Evolutionary conservation across 1,140 invertebrate genomes (phyloP).

Genomic region (Archegozetes longisetosus): DNA sequence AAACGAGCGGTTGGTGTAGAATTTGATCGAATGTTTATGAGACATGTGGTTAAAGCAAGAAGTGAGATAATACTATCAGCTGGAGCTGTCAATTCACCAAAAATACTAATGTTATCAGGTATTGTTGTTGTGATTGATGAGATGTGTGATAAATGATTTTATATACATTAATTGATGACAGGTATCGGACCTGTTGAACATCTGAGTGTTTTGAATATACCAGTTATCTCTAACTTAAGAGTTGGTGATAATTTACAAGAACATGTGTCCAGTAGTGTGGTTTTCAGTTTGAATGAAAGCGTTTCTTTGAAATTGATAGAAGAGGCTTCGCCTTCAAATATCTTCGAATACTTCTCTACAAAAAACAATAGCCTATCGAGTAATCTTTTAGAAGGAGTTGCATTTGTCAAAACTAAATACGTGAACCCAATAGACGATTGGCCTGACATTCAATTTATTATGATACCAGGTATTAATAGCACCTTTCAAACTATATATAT

Average conservation of each 20-base stretch:
- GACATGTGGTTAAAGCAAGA: conserved; percentile 72
- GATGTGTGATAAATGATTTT: neutral
- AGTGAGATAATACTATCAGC: conserved; percentile 57
- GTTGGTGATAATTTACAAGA: conserved; percentile 34
- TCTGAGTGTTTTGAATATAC: conserved; percentile 92
- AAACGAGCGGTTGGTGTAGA: conserved; percentile 57
- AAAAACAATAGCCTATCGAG: neutral
- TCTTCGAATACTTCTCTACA: neutral
- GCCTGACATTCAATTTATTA: conserved; percentile 76
- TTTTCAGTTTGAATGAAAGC: neutral
- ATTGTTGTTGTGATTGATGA: neutral
- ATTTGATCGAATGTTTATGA: conserved; percentile 59
- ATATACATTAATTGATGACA: no score
- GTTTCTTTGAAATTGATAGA: neutral
- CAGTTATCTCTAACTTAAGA: conserved; percentile 80
- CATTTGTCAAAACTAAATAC: conserved; percentile 68
- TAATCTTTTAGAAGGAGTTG: conserved; percentile 37
- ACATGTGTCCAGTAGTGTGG: conserved; percentile 21
- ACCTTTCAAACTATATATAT: conserved; percentile 80
- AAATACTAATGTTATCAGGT: conserved; percentile 28
- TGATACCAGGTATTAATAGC: conserved; percentile 41
- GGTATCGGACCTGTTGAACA: no score
- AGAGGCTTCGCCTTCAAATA: neutral
- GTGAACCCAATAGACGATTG: conserved; percentile 61
- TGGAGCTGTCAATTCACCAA: conserved; percentile 41